These are phyloP conservation scores for Smittia aterrima DNA, from an alignment of 2,888 invertebrate species.

Conservation along the genomic window DNA sequence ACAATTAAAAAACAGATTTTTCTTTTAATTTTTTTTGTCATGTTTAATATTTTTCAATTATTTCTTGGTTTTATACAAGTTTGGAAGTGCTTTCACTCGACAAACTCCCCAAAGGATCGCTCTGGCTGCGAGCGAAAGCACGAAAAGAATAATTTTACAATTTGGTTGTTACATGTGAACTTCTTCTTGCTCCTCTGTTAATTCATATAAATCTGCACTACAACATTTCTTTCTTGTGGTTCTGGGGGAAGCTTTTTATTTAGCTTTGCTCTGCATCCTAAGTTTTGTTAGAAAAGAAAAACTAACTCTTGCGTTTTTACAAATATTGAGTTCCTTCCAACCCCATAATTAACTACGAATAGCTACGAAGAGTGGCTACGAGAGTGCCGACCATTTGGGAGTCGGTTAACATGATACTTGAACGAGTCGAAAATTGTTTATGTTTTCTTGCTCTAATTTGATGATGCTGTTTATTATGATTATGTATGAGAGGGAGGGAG, in stretches of 20 bases:
- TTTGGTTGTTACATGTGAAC: too few species aligned
- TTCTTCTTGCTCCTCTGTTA: too few species aligned
- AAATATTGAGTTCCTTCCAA: neutral
- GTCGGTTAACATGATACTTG: neutral
- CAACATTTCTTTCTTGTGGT: too few species aligned
- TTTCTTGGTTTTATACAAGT: neutral
- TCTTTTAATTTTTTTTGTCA: neutral
- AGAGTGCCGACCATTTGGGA: too few species aligned
- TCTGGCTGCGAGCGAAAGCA: neutral
- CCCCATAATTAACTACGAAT: neutral
- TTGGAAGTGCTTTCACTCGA: neutral
- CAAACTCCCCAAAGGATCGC: neutral
- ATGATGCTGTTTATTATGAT: neutral
- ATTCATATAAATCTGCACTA: too few species aligned
- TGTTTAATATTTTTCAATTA: slow-evolving; percentile 6
- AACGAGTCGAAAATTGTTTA: neutral
- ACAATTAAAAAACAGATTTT: neutral
- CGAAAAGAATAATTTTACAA: neutral
- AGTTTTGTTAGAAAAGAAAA: neutral
- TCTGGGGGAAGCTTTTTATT: neutral
- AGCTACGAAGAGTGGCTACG: neutral
- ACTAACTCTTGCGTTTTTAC: neutral
- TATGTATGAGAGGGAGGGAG: too few species aligned
- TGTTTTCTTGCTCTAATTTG: neutral
- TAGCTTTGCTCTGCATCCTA: neutral